phyloP scores from a whole-genome alignment of 1,140 invertebrate species.

The Lordiphosa collinella region DNA sequence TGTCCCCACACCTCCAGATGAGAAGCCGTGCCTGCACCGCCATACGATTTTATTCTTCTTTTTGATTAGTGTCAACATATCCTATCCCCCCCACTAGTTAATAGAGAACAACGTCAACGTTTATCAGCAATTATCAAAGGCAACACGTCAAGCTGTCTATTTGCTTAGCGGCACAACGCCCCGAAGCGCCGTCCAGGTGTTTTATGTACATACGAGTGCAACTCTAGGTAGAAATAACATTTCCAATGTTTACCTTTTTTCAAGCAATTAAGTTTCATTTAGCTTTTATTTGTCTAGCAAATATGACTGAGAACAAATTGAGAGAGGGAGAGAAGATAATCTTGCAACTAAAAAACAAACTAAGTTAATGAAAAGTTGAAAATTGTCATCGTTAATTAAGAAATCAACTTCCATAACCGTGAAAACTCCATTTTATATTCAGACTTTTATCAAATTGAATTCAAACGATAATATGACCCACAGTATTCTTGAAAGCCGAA shows the following conservation, averaged over 20 bases:
- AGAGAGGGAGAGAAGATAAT: background rate
- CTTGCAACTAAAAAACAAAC: background rate
- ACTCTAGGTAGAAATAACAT: constrained; percentile 14
- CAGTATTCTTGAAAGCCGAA: no score
- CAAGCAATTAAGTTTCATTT: constrained; percentile 58
- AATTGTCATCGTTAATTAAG: no score
- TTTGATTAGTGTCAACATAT: constrained; percentile 66
- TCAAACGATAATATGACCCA: no score
- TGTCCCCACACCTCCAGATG: constrained; percentile 52
- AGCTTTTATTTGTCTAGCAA: constrained; percentile 40
- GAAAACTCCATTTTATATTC: no score
- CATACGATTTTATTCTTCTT: background rate
- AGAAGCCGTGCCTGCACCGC: constrained; percentile 45
- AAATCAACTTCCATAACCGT: no score
- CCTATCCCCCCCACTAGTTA: background rate
- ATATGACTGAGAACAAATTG: constrained; percentile 36
- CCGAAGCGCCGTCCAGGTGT: constrained; percentile 33
- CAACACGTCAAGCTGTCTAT: constrained; percentile 29
- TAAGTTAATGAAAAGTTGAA: no score
- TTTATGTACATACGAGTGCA: background rate
- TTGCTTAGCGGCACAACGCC: constrained; percentile 52
- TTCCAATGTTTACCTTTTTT: constrained; percentile 45
- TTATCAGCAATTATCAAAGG: constrained; percentile 60
- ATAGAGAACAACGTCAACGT: constrained; percentile 31
- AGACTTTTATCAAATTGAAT: no score